Percentiles rank a stretch among this genome's conserved stretches.
Evolutionary conservation across 2,797 vertebrate genomes (phyloP).

Genomic region (Zalophus californianus): DNA sequence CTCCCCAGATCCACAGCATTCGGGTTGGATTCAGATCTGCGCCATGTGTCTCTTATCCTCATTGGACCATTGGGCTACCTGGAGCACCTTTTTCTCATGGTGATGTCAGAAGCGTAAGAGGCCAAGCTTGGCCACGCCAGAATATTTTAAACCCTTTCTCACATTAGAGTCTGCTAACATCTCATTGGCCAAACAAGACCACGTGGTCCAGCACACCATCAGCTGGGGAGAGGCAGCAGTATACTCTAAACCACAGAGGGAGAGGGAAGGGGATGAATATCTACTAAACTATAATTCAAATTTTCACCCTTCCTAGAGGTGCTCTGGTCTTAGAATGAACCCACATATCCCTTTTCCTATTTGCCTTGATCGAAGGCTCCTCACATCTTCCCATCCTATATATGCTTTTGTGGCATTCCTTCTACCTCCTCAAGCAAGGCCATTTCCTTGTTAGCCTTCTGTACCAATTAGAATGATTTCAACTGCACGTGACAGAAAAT

Average conservation of each 20-base stretch:
- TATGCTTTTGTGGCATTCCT: neutral
- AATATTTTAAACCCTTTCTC: neutral
- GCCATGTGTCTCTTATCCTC: neutral
- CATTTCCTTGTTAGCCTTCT: neutral
- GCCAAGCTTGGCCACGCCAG: neutral
- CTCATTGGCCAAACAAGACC: neutral
- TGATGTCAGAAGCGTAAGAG: neutral
- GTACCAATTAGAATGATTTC: constrained; percentile 21
- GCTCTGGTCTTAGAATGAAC: neutral
- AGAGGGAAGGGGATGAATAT: neutral
- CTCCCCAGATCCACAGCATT: neutral
- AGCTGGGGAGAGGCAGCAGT: neutral
- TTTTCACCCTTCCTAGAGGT: neutral
- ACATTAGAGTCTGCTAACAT: neutral
- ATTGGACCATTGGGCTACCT: no score
- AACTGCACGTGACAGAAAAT: neutral
- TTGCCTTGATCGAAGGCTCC: neutral
- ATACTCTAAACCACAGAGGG: neutral
- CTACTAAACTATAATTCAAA: neutral
- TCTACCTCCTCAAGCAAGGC: neutral
- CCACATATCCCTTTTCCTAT: neutral
- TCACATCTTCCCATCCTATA: neutral
- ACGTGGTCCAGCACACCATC: neutral
- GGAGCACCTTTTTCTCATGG: neutral
- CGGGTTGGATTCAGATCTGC: neutral